Conservation (phyloP, 2,888 invertebrate species). For the Zhuqinia jingwanae region DNA sequence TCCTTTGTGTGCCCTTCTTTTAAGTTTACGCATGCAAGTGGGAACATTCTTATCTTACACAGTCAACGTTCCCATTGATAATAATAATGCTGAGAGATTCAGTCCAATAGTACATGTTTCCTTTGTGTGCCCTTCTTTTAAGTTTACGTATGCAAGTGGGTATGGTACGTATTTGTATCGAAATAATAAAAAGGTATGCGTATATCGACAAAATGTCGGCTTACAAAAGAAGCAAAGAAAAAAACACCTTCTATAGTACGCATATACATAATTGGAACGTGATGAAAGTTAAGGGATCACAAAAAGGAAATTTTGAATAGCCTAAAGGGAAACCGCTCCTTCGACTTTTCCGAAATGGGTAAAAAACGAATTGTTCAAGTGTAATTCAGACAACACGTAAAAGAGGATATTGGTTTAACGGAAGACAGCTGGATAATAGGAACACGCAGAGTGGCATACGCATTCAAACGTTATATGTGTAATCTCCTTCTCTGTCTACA, state of each 20-base stretch:
- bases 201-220: not conserved
- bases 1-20: not conserved
- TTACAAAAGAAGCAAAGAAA: no score
- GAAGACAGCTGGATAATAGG: not conserved
- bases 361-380: not conserved
- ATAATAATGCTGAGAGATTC: not conserved
- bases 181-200: no score
- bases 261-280: not conserved
- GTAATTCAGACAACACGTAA: not conserved
- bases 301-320: constrained; percentile 16
- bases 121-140: not conserved
- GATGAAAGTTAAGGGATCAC: not conserved
- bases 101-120: not conserved
- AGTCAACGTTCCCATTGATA: not conserved
- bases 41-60: not conserved
- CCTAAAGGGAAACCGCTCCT: not conserved
- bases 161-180: no score
- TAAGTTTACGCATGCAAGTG: not conserved
- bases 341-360: not conserved
- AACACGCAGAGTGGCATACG: no score
- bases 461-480: no score
- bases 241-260: not conserved
- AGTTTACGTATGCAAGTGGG: not conserved
- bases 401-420: not conserved
- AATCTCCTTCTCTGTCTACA: no score